Conservation (phyloP, 1,140 invertebrate species). For the Panagrolaimus sp. region DNA sequence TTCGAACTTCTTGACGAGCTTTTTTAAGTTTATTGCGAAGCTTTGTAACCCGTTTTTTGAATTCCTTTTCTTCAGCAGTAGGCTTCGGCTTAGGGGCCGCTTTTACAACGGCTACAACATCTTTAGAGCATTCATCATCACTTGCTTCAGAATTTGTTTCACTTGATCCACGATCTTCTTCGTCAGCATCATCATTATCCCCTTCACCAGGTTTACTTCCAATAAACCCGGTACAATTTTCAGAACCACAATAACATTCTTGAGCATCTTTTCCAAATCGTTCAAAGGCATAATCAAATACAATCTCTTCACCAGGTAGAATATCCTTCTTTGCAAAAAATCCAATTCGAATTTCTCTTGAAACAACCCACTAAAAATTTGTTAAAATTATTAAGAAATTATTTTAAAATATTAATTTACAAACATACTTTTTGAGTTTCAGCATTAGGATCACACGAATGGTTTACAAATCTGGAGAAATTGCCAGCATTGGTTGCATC, state of each 20-base stretch:
- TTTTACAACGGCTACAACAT: neutral
- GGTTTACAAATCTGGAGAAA: slow-evolving; percentile 92
- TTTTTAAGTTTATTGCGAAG: neutral
- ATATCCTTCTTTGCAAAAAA: slow-evolving; percentile 85
- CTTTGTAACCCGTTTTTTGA: neutral
- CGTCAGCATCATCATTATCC: slow-evolving; percentile 32
- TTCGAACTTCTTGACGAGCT: neutral
- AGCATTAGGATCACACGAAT: slow-evolving; percentile 94
- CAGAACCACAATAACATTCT: slow-evolving; percentile 34
- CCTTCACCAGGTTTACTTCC: slow-evolving; percentile 30
- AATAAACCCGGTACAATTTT: slow-evolving; percentile 41
- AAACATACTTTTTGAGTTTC: slow-evolving; percentile 78
- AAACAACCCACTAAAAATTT: slow-evolving; percentile 33
- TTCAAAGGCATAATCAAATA: slow-evolving; percentile 96
- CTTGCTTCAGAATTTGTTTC: slow-evolving; percentile 15
- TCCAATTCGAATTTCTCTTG: slow-evolving; percentile 70
- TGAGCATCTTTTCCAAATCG: slow-evolving; percentile 33
- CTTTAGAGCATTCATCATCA: slow-evolving; percentile 17
- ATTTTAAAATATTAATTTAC: neutral
- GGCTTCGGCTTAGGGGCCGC: neutral
- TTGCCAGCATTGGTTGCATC: slow-evolving; percentile 87
- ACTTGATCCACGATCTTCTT: slow-evolving; percentile 13
- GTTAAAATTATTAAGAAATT: neutral
- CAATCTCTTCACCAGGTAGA: slow-evolving; percentile 81
- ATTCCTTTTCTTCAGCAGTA: neutral